These are phyloP conservation scores for Iguana delicatissima DNA, from an alignment of 2,797 vertebrate species.

Conservation along the genomic window DNA sequence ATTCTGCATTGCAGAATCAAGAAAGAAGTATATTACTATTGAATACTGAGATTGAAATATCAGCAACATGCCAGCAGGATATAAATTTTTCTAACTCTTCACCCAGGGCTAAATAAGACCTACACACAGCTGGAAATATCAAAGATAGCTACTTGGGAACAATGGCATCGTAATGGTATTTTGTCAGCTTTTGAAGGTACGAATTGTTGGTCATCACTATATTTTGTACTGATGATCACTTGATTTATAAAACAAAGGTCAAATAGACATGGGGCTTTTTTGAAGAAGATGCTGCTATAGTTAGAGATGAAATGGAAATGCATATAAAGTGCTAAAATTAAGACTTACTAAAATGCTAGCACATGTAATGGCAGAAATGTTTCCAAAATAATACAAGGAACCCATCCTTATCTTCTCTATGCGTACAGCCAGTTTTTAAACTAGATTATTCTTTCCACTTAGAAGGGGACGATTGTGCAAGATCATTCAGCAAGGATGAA, in stretches of 20 bases:
- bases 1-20: neutral
- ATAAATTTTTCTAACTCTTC: slow-evolving; percentile 28
- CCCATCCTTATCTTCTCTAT: neutral
- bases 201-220: slow-evolving; percentile 49
- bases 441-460: neutral
- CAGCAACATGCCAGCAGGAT: neutral
- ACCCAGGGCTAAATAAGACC: neutral
- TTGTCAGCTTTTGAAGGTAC: slow-evolving; percentile 26
- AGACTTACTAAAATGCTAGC: slow-evolving; percentile 43
- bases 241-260: slow-evolving; percentile 66
- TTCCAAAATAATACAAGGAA: neutral
- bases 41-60: slow-evolving; percentile 12
- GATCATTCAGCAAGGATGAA: neutral
- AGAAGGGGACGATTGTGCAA: neutral
- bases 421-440: neutral
- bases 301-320: slow-evolving; percentile 55
- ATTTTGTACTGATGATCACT: slow-evolving; percentile 60
- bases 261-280: slow-evolving; percentile 60
- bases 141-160: slow-evolving; percentile 18
- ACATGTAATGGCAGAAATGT: neutral
- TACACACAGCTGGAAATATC: neutral
- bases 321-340: slow-evolving; percentile 73
- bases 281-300: slow-evolving; percentile 63
- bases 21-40: neutral
- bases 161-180: neutral